A percentile compares a stretch with the other conserved stretches of the same genome.
Evolutionary conservation across 2,797 vertebrate species (phyloP).

Genomic region (Tragelaphus eurycerus): DNA sequence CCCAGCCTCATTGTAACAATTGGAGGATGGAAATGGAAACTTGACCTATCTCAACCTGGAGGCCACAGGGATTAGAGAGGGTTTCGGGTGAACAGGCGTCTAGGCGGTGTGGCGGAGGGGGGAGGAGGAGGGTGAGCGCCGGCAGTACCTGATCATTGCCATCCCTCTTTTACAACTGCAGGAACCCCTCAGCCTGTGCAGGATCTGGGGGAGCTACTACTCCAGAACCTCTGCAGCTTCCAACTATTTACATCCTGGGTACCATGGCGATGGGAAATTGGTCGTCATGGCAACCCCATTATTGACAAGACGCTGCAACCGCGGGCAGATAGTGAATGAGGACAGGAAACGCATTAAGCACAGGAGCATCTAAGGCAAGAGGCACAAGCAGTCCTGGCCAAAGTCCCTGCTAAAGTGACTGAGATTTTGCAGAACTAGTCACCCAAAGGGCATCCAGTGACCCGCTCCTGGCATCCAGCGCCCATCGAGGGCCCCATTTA

Average conservation of each 20-base stretch:
- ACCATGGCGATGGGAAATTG: constrained; percentile 22
- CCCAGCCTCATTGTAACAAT: neutral
- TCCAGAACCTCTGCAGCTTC: neutral
- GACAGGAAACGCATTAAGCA: neutral
- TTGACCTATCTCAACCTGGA: neutral
- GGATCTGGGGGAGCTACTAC: neutral
- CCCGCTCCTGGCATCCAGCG: rapidly evolving
- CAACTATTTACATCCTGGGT: constrained; percentile 49
- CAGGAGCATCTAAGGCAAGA: neutral
- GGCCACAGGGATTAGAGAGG: neutral
- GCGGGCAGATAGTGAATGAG: constrained; percentile 10
- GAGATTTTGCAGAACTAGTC: neutral
- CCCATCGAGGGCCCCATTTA: neutral
- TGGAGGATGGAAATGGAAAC: neutral
- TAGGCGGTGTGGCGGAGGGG: neutral
- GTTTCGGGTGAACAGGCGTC: neutral
- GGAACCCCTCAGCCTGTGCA: neutral
- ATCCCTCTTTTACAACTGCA: neutral
- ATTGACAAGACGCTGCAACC: neutral
- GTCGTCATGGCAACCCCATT: constrained; percentile 63
- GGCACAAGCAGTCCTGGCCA: neutral
- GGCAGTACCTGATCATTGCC: neutral
- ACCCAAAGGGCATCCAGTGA: neutral
- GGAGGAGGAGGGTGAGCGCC: neutral
- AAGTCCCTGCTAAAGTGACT: neutral